Conservation (phyloP, 2,888 invertebrate species). For the Drosophila pseudotakahashii region DNA sequence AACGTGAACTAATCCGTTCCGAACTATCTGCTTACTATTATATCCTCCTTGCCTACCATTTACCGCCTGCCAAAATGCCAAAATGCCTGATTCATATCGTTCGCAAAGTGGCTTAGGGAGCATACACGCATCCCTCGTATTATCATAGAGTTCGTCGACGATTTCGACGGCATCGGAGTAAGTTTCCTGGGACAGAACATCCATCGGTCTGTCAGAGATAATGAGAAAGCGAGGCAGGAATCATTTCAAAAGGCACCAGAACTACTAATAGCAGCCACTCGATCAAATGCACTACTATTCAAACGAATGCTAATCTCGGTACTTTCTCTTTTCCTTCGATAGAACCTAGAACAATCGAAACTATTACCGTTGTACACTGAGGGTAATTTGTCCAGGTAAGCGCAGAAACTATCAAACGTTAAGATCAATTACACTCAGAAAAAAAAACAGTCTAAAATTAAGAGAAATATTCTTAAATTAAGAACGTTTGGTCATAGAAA, state of each 20-base stretch:
- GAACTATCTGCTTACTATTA: constrained; percentile 29
- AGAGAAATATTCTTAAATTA: no score
- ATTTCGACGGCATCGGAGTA: constrained; percentile 88
- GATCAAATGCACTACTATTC: not conserved
- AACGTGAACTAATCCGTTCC: constrained; percentile 27
- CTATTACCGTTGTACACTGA: constrained; percentile 88
- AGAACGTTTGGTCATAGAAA: no score
- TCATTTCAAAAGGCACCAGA: constrained; percentile 65
- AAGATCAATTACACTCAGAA: not conserved
- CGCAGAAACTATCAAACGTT: not conserved
- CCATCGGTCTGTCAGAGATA: constrained; percentile 5
- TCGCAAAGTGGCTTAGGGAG: constrained; percentile 89
- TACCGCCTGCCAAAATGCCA: constrained; percentile 10
- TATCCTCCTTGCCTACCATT: constrained; percentile 38
- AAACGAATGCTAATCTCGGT: constrained; percentile 3
- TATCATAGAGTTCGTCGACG: constrained; percentile 89
- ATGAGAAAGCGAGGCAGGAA: constrained; percentile 32
- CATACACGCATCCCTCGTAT: constrained; percentile 89
- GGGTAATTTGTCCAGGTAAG: constrained; percentile 92
- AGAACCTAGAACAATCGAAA: constrained; percentile 91
- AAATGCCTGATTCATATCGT: constrained; percentile 40
- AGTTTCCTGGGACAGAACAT: constrained; percentile 82
- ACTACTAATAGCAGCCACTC: constrained; percentile 53
- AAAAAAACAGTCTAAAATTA: no score
- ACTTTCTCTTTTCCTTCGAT: constrained; percentile 83